Percentiles rank a stretch among this genome's conserved stretches.
Evolutionary conservation across 2,888 invertebrate genomes (phyloP).

Genomic region (Diabrotica balteata): DNA sequence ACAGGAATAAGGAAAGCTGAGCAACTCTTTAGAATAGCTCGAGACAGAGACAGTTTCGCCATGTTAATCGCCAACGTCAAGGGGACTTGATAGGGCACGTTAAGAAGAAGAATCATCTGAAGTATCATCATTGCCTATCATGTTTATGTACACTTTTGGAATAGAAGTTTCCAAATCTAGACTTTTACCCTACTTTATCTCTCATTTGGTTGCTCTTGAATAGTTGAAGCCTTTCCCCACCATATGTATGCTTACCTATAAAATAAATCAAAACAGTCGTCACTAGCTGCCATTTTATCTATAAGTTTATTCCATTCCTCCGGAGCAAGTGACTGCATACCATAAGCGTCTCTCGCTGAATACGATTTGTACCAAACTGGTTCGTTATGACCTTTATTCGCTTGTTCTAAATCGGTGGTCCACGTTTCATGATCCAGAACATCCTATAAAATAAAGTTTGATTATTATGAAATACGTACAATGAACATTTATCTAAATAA

Average conservation of each 20-base stretch:
- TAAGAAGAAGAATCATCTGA: too few species aligned
- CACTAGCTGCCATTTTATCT: conserved; percentile 83
- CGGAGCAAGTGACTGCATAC: conserved; percentile 82
- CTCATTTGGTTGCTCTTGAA: too few species aligned
- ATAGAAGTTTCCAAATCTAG: neutral
- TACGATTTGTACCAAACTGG: conserved; percentile 90
- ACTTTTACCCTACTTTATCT: too few species aligned
- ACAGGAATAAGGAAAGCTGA: too few species aligned
- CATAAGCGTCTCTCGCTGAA: conserved; percentile 81
- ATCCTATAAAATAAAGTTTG: conserved; percentile 64
- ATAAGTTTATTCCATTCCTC: conserved; percentile 90
- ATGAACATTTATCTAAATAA: too few species aligned
- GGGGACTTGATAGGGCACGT: too few species aligned
- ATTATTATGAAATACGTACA: neutral
- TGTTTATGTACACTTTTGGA: too few species aligned
- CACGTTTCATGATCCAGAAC: conserved; percentile 95
- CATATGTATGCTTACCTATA: conserved; percentile 70
- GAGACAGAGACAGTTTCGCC: too few species aligned
- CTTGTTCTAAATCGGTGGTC: conserved; percentile 92
- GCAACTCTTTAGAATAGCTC: too few species aligned
- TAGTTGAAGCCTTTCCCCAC: too few species aligned
- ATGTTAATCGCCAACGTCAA: too few species aligned
- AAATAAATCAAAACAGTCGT: conserved; percentile 83
- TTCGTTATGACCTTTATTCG: conserved; percentile 76
- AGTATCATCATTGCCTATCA: too few species aligned